Conservation (phyloP, 1,140 invertebrate species). For the Caenorhabditis tropicalis region DNA sequence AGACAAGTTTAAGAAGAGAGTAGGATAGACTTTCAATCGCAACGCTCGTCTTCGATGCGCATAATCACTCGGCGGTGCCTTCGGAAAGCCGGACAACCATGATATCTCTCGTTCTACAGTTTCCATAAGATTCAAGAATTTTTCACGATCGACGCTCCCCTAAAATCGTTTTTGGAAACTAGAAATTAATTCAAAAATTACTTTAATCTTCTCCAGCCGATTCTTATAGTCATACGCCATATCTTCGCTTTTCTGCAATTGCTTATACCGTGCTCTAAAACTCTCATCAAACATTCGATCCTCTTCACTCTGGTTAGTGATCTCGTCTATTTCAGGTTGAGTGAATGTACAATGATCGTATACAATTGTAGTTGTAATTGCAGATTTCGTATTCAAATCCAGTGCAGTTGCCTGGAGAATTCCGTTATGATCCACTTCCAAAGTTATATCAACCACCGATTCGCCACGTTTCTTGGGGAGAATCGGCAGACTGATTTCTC, state of each 20-base stretch:
- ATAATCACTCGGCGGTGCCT: constrained; percentile 10
- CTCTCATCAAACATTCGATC: not conserved
- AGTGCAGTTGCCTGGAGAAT: constrained; percentile 18
- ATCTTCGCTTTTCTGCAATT: constrained; percentile 21
- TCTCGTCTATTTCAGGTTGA: constrained; percentile 17
- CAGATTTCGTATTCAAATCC: not conserved
- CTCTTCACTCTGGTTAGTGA: not conserved
- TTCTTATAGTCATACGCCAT: constrained; percentile 28
- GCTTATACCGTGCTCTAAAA: not conserved
- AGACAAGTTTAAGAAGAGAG: constrained; percentile 6
- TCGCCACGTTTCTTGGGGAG: not conserved
- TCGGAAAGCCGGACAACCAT: constrained; percentile 16
- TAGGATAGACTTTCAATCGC: constrained; percentile 4
- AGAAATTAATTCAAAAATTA: not conserved
- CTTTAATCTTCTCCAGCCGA: not conserved
- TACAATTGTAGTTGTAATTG: not conserved
- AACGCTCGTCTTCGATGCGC: not conserved
- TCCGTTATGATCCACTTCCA: constrained; percentile 33
- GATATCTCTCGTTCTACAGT: not conserved
- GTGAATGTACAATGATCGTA: constrained; percentile 10
- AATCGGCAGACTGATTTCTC: not conserved
- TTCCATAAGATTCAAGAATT: not conserved
- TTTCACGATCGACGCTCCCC: constrained; percentile 1
- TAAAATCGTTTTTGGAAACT: not conserved
- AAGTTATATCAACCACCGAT: constrained; percentile 3